Conservation (phyloP, 1,140 invertebrate species). For the Papilio machaon region DNA sequence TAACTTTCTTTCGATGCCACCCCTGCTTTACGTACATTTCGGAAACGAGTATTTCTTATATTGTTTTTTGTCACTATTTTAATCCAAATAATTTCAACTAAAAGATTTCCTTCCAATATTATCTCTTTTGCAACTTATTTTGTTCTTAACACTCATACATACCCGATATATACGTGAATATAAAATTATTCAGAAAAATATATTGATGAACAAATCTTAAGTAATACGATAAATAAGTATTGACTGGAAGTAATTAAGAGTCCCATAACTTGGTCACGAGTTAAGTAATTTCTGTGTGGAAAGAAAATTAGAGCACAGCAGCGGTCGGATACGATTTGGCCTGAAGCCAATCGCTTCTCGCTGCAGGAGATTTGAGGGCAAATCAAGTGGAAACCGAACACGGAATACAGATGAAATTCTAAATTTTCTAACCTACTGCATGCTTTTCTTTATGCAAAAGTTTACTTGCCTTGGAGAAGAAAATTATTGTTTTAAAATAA, state of each 20-base stretch:
- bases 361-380: constrained; percentile 55
- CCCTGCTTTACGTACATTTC: too few species aligned
- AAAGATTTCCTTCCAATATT: too few species aligned
- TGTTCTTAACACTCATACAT: too few species aligned
- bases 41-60: too few species aligned
- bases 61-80: too few species aligned
- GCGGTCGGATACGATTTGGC: constrained; percentile 63
- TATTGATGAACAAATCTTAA: not conserved
- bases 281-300: constrained; percentile 60
- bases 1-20: not conserved
- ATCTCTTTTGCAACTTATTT: too few species aligned
- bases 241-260: constrained; percentile 34
- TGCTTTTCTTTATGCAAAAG: not conserved
- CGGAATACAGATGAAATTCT: constrained; percentile 42
- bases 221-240: not conserved
- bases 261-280: constrained; percentile 48
- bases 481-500: too few species aligned
- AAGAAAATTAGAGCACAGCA: constrained; percentile 67
- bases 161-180: not conserved
- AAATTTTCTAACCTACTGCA: constrained; percentile 10
- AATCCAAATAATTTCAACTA: too few species aligned
- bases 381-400: constrained; percentile 68
- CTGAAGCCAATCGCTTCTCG: constrained; percentile 55
- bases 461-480: too few species aligned
- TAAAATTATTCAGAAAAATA: not conserved